These are phyloP conservation scores for Coreoperca whiteheadi DNA, from an alignment of 2,113 vertebrate species.

Conservation along the genomic window DNA sequence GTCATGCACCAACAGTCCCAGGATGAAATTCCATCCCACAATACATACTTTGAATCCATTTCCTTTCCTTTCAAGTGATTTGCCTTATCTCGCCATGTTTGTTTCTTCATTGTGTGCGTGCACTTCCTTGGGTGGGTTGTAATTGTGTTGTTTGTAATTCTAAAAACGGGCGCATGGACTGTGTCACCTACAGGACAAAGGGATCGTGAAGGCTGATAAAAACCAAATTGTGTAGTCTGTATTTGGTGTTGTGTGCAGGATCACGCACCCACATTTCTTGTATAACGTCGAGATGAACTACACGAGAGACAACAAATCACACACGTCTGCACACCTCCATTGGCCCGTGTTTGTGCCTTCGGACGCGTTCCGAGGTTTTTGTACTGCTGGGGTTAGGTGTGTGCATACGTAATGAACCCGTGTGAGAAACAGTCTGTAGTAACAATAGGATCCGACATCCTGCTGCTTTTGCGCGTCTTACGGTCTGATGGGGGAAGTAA, in stretches of 20 bases:
- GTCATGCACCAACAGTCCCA: neutral
- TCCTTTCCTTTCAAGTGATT: neutral
- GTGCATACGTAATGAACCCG: neutral
- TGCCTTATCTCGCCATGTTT: neutral
- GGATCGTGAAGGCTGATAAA: neutral
- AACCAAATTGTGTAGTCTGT: neutral
- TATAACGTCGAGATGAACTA: neutral
- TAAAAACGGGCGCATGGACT: conserved; percentile 21
- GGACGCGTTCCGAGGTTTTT: neutral
- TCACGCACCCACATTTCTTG: neutral
- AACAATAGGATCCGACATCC: conserved; percentile 20
- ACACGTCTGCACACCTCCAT: neutral
- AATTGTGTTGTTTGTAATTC: conserved; percentile 5
- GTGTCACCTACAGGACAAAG: neutral
- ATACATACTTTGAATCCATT: conserved; percentile 1
- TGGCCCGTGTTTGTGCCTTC: neutral
- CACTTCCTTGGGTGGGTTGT: neutral
- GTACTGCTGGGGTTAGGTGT: neutral
- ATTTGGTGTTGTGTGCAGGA: neutral
- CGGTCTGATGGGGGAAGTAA: conserved; percentile 10
- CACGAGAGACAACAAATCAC: conserved; percentile 1
- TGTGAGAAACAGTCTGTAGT: neutral
- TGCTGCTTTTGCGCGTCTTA: conserved; percentile 21
- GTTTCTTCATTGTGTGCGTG: conserved; percentile 41
- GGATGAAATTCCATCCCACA: conserved; percentile 1